Evolutionary conservation across 2,113 vertebrate genomes (phyloP).

Genomic region (Thalassoma bifasciatum): DNA sequence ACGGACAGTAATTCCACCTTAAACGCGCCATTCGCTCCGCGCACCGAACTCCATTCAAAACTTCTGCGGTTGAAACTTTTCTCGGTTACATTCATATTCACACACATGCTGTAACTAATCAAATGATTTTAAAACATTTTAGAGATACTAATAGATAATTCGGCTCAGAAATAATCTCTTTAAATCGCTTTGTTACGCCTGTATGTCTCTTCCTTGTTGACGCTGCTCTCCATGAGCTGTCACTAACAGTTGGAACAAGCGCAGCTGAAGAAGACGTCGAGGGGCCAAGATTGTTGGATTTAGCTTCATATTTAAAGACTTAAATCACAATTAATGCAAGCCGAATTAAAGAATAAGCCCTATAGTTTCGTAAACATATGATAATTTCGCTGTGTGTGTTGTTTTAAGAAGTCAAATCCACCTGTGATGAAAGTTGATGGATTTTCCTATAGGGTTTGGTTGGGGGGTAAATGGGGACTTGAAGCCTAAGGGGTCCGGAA

Average conservation of each 20-base stretch:
- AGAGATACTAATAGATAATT: rapidly evolving
- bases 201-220: constrained; percentile 11
- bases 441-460: neutral
- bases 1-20: constrained; percentile 5
- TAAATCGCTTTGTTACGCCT: neutral
- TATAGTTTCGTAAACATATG: neutral
- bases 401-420: too few relatives aligned
- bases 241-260: neutral
- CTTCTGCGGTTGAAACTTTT: constrained; percentile 4
- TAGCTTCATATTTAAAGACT: neutral
- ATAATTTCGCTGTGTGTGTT: neutral
- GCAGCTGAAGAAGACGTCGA: rapidly evolving
- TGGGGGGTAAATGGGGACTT: neutral
- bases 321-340: neutral
- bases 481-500: constrained; percentile 38
- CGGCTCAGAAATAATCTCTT: neutral
- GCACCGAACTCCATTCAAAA: constrained; percentile 1
- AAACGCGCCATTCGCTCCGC: neutral
- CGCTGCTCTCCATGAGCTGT: neutral
- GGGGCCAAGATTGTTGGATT: neutral
- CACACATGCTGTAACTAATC: rapidly evolving
- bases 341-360: neutral
- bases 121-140: rapidly evolving
- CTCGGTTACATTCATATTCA: rapidly evolving
- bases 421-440: neutral